A percentile compares a stretch with the other conserved stretches of the same genome.
These are phyloP conservation scores for Yponomeuta malinellus DNA, from an alignment of 2,888 invertebrate genomes.

Conservation along the genomic window DNA sequence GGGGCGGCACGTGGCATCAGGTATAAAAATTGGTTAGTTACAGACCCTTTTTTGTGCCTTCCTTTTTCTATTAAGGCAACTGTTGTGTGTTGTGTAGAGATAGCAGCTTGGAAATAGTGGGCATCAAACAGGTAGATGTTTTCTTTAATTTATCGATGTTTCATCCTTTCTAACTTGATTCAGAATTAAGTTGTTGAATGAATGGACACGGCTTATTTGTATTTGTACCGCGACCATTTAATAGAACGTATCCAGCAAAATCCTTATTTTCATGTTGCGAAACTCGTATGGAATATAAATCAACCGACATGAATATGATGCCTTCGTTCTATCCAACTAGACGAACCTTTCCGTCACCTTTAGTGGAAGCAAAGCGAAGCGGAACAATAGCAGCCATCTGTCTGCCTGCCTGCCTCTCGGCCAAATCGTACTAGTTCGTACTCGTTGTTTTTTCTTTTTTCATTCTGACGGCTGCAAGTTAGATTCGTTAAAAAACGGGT, in stretches of 20 bases:
- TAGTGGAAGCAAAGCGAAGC: conserved; percentile 27
- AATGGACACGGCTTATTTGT: too few relatives aligned
- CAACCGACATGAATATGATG: neutral
- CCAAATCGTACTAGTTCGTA: conserved; percentile 31
- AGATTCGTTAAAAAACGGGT: conserved; percentile 27
- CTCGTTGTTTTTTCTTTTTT: conserved; percentile 30
- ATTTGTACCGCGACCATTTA: too few relatives aligned
- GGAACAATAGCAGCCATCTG: conserved; percentile 40
- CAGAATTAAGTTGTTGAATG: too few relatives aligned
- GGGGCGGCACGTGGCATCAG: conserved; percentile 43
- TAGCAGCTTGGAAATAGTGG: neutral
- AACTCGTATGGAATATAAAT: too few relatives aligned
- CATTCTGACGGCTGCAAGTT: conserved; percentile 33
- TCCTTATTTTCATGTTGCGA: too few relatives aligned
- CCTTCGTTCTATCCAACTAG: neutral
- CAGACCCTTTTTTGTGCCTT: conserved; percentile 23
- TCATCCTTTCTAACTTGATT: too few relatives aligned
- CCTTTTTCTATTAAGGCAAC: neutral
- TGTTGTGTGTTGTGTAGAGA: neutral
- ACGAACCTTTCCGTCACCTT: conserved; percentile 18
- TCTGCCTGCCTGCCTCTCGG: conserved; percentile 24
- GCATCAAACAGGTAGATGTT: too few relatives aligned
- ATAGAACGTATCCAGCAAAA: neutral
- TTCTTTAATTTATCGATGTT: too few relatives aligned
- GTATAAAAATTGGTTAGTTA: conserved; percentile 35